A percentile compares a stretch with the other conserved stretches of the same genome.
Evolutionary conservation across 2,888 invertebrate genomes (phyloP).

Genomic region (Tiliacea aurago): DNA sequence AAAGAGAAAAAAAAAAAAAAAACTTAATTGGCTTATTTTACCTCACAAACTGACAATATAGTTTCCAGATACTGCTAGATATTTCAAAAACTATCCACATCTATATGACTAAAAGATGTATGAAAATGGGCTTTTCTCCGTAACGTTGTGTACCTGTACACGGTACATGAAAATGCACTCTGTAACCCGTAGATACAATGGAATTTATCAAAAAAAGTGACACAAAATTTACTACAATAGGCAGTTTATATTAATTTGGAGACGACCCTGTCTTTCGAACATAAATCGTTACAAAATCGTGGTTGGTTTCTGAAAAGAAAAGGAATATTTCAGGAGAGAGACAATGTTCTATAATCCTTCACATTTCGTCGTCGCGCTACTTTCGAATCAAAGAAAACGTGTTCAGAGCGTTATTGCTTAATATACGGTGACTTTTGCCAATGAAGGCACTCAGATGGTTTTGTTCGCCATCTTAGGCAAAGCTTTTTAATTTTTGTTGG

Average conservation of each 20-base stretch:
- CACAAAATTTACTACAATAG: slow-evolving; percentile 35
- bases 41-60: not conserved
- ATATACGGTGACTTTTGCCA: slow-evolving; percentile 26
- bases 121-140: slow-evolving; percentile 13
- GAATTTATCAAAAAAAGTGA: slow-evolving; percentile 43
- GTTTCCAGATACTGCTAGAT: not conserved
- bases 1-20: no score
- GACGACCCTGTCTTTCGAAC: slow-evolving; percentile 25
- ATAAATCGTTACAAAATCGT: slow-evolving; percentile 38
- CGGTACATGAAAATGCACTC: slow-evolving; percentile 54
- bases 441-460: slow-evolving; percentile 14
- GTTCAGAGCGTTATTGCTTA: slow-evolving; percentile 21
- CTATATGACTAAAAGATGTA: not conserved
- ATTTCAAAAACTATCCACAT: not conserved
- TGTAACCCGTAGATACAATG: slow-evolving; percentile 7
- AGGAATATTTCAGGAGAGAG: slow-evolving; percentile 13
- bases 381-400: slow-evolving; percentile 25
- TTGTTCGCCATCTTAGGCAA: not conserved
- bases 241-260: slow-evolving; percentile 52
- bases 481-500: not conserved
- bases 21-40: not conserved
- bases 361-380: not conserved
- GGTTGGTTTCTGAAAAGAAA: slow-evolving; percentile 5
- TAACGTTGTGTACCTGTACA: not conserved
- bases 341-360: slow-evolving; percentile 10